These are phyloP conservation scores for Anneissia japonica DNA, from an alignment of 35 echinoderm and acorn worm genomes.

Conservation along the genomic window DNA sequence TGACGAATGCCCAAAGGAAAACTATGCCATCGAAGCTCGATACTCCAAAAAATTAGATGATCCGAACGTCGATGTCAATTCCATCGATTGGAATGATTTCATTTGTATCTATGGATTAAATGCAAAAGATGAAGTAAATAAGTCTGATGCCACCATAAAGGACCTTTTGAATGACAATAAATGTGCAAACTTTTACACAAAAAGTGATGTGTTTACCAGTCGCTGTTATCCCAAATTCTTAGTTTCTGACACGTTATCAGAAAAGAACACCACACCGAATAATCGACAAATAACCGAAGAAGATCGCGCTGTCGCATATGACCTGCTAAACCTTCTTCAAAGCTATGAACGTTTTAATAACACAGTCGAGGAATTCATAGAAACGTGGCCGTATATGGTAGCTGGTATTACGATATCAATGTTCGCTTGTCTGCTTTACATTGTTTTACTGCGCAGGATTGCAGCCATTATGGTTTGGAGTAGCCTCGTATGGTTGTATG, in stretches of 20 bases:
- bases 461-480: slow-evolving; percentile 56
- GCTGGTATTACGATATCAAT: slow-evolving; percentile 36
- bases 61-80: too few relatives aligned
- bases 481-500: slow-evolving; percentile 31
- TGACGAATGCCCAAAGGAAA: slow-evolving; percentile 37
- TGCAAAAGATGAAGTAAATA: slow-evolving; percentile 40
- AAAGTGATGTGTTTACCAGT: slow-evolving; percentile 5
- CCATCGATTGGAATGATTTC: slow-evolving; percentile 69
- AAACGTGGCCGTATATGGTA: slow-evolving; percentile 66
- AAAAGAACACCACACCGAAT: slow-evolving; percentile 46
- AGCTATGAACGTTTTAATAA: slow-evolving; percentile 33
- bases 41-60: slow-evolving; percentile 13
- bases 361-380: slow-evolving; percentile 60
- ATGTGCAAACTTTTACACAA: slow-evolving; percentile 60
- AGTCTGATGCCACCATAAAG: neutral
- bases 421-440: slow-evolving; percentile 46
- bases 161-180: slow-evolving; percentile 18
- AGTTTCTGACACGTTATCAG: slow-evolving; percentile 7
- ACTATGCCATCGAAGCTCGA: slow-evolving; percentile 42
- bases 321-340: slow-evolving; percentile 32
- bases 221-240: slow-evolving; percentile 55
- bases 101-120: slow-evolving; percentile 73
- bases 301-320: slow-evolving; percentile 10
- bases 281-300: slow-evolving; percentile 48
- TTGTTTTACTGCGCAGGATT: slow-evolving; percentile 78